Evolutionary conservation across 2,113 vertebrate species (phyloP).

Genomic region (Oncorhynchus kisutch): DNA sequence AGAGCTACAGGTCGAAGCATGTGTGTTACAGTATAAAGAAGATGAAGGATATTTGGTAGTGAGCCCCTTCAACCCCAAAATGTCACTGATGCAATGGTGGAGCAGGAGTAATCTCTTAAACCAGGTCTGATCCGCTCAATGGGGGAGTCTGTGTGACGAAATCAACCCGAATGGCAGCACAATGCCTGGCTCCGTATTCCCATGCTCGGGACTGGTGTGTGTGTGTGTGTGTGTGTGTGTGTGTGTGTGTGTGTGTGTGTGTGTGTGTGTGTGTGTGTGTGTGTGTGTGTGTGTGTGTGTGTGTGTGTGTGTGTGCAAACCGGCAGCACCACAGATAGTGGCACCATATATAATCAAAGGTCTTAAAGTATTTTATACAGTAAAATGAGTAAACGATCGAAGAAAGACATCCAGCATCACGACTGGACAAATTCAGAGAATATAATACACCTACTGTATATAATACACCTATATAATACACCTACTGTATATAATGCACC

Average conservation of each 20-base stretch:
- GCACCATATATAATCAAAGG: no score
- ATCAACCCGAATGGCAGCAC: constrained; percentile 61
- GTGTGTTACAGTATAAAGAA: background rate
- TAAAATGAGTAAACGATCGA: no score
- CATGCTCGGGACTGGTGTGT: constrained; percentile 11
- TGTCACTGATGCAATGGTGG: constrained; percentile 43
- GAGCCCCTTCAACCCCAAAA: background rate
- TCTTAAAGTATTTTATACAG: no score
- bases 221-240: background rate
- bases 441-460: no score
- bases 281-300: background rate
- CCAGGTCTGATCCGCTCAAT: constrained; percentile 58
- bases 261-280: background rate
- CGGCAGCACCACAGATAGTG: no score
- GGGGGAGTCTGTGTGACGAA: constrained; percentile 57
- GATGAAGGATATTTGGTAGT: background rate
- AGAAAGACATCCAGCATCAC: no score
- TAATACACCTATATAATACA: no score
- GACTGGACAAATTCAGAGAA: no score
- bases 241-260: background rate
- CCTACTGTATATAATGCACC: no score
- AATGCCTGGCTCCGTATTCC: constrained; percentile 57
- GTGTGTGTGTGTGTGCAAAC: background rate
- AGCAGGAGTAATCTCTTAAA: constrained; percentile 62
- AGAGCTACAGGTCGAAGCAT: background rate